These are phyloP conservation scores for Sapajus apella DNA, from an alignment of 2,113 vertebrate genomes.

Conservation along the genomic window DNA sequence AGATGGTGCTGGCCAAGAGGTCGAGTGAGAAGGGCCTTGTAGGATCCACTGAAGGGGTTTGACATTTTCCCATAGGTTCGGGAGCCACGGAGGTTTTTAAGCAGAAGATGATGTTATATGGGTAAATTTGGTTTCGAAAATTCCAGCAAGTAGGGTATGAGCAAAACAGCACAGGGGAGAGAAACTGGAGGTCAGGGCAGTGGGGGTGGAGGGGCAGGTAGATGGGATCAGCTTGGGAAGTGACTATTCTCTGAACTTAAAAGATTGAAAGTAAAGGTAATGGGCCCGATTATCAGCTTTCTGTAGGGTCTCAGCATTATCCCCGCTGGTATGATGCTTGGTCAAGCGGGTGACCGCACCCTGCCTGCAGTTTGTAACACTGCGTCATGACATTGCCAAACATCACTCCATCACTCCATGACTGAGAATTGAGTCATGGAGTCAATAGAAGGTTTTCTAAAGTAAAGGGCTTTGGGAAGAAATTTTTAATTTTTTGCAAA, in stretches of 20 bases:
- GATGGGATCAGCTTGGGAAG: accelerated
- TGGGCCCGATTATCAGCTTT: not conserved
- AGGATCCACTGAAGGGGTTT: not conserved
- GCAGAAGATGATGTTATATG: not conserved
- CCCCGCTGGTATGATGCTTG: not conserved
- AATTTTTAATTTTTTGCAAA: not conserved
- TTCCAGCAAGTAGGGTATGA: not conserved
- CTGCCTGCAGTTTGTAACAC: not conserved
- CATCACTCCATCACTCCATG: no score
- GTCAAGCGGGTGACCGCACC: not conserved
- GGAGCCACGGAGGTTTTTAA: not conserved
- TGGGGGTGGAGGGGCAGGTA: not conserved
- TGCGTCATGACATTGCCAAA: not conserved
- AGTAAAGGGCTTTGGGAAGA: not conserved
- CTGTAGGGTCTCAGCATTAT: not conserved
- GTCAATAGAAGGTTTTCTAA: not conserved
- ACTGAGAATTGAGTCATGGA: not conserved
- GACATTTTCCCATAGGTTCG: not conserved
- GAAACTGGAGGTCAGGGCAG: no score
- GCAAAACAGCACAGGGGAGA: not conserved
- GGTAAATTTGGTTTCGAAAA: not conserved
- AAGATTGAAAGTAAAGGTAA: not conserved
- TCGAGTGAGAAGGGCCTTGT: not conserved
- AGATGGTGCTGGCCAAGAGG: not conserved
- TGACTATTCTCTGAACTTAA: not conserved